A percentile compares a stretch with the other conserved stretches of the same genome.
These are phyloP conservation scores for Cantharis flavilabris DNA, from an alignment of 2,888 invertebrate species.

Conservation along the genomic window DNA sequence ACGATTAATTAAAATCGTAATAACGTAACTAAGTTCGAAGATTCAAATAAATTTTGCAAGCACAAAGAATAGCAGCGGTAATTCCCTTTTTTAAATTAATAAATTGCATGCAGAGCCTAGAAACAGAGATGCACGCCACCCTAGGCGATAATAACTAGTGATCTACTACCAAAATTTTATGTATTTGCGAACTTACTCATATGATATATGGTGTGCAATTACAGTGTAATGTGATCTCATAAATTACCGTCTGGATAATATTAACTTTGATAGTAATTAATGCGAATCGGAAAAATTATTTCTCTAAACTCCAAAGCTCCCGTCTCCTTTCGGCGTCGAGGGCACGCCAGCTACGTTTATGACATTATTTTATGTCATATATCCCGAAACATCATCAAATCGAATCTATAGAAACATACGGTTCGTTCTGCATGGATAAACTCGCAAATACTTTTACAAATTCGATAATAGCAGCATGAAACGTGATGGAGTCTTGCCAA, in stretches of 20 bases:
- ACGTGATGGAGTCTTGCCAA: conserved; percentile 27
- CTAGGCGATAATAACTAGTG: conserved; percentile 47
- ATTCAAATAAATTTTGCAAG: conserved; percentile 13
- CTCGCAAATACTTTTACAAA: conserved; percentile 23
- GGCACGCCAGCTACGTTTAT: background rate
- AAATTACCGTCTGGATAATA: conserved; percentile 25
- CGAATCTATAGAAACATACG: conserved; percentile 16
- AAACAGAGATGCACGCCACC: conserved; percentile 37
- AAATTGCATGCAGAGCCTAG: conserved; percentile 31
- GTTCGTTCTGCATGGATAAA: conserved; percentile 20
- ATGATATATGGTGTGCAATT: conserved; percentile 36
- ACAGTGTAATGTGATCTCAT: conserved; percentile 32
- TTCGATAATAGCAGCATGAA: conserved; percentile 20
- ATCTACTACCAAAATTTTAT: conserved; percentile 50
- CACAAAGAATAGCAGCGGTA: conserved; percentile 3
- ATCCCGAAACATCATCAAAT: conserved; percentile 14
- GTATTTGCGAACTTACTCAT: conserved; percentile 39
- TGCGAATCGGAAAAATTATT: background rate
- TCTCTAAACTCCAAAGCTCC: background rate
- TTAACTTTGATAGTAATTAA: conserved; percentile 19
- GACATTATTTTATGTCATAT: conserved; percentile 11
- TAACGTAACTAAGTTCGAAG: conserved; percentile 30
- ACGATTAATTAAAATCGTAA: conserved; percentile 39
- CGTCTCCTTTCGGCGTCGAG: background rate
- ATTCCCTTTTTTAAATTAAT: conserved; percentile 33